Base-by-base conservation (phyloP, 2,797 vertebrate species). In the Alectoris magna region DNA sequence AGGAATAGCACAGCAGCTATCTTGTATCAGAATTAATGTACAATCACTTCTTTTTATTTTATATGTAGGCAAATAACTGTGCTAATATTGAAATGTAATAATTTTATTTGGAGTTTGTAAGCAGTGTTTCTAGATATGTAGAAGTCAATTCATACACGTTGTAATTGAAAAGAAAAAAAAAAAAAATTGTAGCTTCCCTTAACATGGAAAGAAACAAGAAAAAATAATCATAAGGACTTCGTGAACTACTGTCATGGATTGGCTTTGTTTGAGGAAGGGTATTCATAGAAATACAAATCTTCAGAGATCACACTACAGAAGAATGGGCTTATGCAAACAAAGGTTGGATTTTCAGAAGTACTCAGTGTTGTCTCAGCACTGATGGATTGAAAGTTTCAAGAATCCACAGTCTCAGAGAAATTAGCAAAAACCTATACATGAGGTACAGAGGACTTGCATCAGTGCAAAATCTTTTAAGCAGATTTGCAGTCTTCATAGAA, bases 401-500 rank as follows among this genome's bases (percentile, higher is more conserved):
- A 78, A 83, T 73, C 69, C 60, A 78, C 9, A 77, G 63, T 83
- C 75, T 88, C 73, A 75, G 23, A 87, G 51, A 91, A 95, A 89
- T 91, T 74, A 94, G 78, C 41, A 84, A 83, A 92, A 74, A 0
- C 0, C 18, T 53, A 80, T 69, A 66, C 29, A 71, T 68, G 56
- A 84, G 55, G 67, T 48, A 70, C 59, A 91, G 81, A 83, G 24
- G 21, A 66, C 60, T 87, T 87, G 87, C 89, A 91, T 55, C 75
- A 69, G 59, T 34, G 41, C 39, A 89, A 93, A 91, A 80, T 91
- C 36, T 63, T 91, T 91, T 78, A 92, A 91, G 84, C 48, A 92
- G 73, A 85, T 87, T 95, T 95, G 94, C 68, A 81, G 79, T 46
- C 46, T 67, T 78, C 91, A 76, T 95, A 92, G 95, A 96, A 87